Conservation (phyloP, 2,888 invertebrate genomes). For the Flexamia atlantica region DNA sequence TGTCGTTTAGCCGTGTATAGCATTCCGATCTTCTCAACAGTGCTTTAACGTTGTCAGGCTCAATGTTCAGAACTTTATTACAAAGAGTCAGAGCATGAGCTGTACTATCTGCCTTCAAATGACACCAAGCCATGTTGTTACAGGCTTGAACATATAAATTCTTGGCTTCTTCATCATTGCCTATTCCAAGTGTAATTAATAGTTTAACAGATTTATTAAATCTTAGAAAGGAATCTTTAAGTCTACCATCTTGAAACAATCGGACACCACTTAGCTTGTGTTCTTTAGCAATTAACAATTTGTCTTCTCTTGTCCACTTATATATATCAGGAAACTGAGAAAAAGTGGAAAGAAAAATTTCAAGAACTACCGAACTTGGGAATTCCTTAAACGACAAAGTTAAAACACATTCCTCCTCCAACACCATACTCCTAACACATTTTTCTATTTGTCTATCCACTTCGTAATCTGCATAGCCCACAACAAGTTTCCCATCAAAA, state of each 20-base stretch:
- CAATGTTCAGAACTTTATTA: constrained; percentile 74
- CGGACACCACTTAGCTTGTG: constrained; percentile 80
- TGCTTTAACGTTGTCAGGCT: constrained; percentile 76
- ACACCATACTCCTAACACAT: constrained; percentile 66
- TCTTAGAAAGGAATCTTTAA: constrained; percentile 83
- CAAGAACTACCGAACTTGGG: constrained; percentile 41
- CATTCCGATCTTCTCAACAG: constrained; percentile 77
- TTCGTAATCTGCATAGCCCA: constrained; percentile 72
- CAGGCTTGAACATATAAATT: constrained; percentile 79
- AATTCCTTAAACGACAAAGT: constrained; percentile 39
- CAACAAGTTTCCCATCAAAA: constrained; percentile 41
- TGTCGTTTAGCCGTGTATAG: constrained; percentile 78
- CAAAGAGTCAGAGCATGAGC: constrained; percentile 82
- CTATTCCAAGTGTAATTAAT: constrained; percentile 80
- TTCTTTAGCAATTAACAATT: constrained; percentile 76
- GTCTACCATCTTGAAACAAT: constrained; percentile 81
- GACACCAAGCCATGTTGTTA: constrained; percentile 91
- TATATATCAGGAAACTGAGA: constrained; percentile 74
- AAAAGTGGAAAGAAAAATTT: constrained; percentile 66
- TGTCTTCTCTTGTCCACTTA: constrained; percentile 79
- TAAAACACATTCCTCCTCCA: constrained; percentile 55
- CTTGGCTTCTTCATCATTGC: constrained; percentile 78
- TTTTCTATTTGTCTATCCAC: constrained; percentile 71
- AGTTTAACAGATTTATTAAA: constrained; percentile 87
- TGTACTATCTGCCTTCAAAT: constrained; percentile 83